A percentile compares a stretch with the other conserved stretches of the same genome.
Evolutionary conservation across 1,140 invertebrate genomes (phyloP).

Genomic region (Tetragnatha versicolor): DNA sequence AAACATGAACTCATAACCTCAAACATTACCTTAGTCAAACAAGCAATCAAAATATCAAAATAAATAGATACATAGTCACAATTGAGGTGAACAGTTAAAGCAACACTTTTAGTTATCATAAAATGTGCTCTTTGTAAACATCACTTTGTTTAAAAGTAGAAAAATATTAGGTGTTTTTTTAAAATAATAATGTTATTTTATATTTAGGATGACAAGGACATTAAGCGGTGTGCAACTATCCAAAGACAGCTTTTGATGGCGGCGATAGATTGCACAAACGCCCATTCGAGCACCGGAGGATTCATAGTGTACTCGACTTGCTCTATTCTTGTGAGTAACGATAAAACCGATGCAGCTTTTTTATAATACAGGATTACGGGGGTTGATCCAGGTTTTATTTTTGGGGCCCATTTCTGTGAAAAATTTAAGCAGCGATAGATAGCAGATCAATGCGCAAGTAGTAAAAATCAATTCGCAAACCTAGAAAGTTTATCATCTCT

Average conservation of each 20-base stretch:
- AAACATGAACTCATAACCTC: too few relatives aligned
- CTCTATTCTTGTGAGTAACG: constrained; percentile 82
- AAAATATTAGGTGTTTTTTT: neutral
- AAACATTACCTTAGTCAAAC: too few relatives aligned
- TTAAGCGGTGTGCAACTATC: constrained; percentile 89
- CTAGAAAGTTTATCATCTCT: neutral
- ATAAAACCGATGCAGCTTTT: neutral
- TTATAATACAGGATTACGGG: neutral
- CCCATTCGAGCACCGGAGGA: constrained; percentile 88
- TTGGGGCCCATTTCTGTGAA: too few relatives aligned
- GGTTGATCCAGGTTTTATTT: too few relatives aligned
- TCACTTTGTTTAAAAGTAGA: constrained; percentile 17
- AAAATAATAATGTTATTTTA: constrained; percentile 22
- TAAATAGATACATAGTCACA: too few relatives aligned
- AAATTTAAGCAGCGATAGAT: too few relatives aligned
- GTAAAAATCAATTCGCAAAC: neutral
- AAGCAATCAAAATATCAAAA: too few relatives aligned
- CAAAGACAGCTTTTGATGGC: constrained; percentile 92
- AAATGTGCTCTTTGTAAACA: too few relatives aligned
- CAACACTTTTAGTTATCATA: too few relatives aligned
- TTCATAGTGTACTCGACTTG: constrained; percentile 99
- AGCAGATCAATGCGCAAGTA: neutral
- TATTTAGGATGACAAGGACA: constrained; percentile 81
- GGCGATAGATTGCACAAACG: constrained; percentile 96
- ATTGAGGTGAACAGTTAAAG: too few relatives aligned